Percentiles rank a stretch among this genome's conserved stretches.
phyloP scores from a whole-genome alignment of 2,888 invertebrate genomes.

The Anorthoa munda region DNA sequence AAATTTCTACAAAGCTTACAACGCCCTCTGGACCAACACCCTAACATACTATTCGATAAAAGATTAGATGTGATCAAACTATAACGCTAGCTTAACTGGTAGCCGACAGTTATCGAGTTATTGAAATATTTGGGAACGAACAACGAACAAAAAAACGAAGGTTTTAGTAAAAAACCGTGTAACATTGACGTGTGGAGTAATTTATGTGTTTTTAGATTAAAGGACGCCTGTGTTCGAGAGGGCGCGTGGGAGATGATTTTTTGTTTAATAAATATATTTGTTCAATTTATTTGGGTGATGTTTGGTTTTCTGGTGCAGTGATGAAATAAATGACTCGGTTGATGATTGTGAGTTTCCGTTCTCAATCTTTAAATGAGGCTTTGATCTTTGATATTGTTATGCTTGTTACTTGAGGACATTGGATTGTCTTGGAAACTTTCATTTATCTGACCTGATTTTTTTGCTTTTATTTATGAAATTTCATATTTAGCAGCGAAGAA shows the following conservation, averaged over 20 bases:
- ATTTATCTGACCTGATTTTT: background rate
- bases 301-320: conserved; percentile 30
- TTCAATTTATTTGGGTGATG: conserved; percentile 43
- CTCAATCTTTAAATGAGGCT: background rate
- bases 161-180: conserved; percentile 62
- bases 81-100: conserved; percentile 60
- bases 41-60: conserved; percentile 65
- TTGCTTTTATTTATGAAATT: too few species aligned
- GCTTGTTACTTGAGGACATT: background rate
- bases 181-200: conserved; percentile 59
- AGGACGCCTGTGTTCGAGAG: conserved; percentile 29
- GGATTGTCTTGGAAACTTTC: background rate
- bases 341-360: conserved; percentile 14
- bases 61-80: conserved; percentile 66
- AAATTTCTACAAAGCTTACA: background rate
- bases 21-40: conserved; percentile 42
- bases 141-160: conserved; percentile 46
- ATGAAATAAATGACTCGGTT: conserved; percentile 13
- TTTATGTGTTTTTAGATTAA: conserved; percentile 59
- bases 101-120: conserved; percentile 66
- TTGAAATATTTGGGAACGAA: conserved; percentile 65
- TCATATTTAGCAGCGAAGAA: too few species aligned
- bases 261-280: conserved; percentile 24
- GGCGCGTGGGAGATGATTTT: conserved; percentile 51
- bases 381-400: background rate